Evolutionary conservation across 1,140 invertebrate genomes (phyloP).

Genomic region (Zelostemma sp.): DNA sequence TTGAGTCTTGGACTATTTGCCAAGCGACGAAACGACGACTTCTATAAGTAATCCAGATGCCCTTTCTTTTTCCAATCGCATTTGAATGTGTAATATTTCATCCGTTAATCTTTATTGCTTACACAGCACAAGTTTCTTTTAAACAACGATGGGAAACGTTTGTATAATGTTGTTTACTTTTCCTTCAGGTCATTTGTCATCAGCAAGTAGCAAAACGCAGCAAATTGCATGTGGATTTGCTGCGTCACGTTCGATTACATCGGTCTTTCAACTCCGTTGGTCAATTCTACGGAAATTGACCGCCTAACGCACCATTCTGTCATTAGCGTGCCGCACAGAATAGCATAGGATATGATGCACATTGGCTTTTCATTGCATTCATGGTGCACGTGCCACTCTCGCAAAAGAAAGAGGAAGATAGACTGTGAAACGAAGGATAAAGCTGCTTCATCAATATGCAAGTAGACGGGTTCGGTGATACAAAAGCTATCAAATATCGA

Average conservation of each 20-base stretch:
- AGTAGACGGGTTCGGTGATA: conserved; percentile 28
- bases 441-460: conserved; percentile 41
- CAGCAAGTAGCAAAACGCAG: conserved; percentile 16
- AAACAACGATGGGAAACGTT: not conserved
- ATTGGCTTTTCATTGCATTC: conserved; percentile 12
- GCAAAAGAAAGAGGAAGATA: conserved; percentile 10
- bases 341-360: conserved; percentile 5
- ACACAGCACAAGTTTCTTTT: not conserved
- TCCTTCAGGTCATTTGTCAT: conserved; percentile 14
- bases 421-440: conserved; percentile 9
- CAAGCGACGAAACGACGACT: not conserved
- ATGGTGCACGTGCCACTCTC: not conserved
- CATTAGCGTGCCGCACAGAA: conserved; percentile 17
- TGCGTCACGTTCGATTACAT: conserved; percentile 44
- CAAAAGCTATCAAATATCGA: conserved; percentile 45
- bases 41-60: not conserved
- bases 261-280: conserved; percentile 40
- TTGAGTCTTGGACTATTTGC: not conserved
- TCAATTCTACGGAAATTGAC: conserved; percentile 54
- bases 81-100: not conserved
- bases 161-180: not conserved
- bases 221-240: conserved; percentile 43
- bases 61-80: not conserved
- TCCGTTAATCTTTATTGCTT: not conserved
- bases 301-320: conserved; percentile 46